A percentile compares a stretch with the other conserved stretches of the same genome.
Evolutionary conservation across 37 sponge, comb jelly and placozoan genomes (phyloP).

Genomic region (Cliona cf. orientalis): DNA sequence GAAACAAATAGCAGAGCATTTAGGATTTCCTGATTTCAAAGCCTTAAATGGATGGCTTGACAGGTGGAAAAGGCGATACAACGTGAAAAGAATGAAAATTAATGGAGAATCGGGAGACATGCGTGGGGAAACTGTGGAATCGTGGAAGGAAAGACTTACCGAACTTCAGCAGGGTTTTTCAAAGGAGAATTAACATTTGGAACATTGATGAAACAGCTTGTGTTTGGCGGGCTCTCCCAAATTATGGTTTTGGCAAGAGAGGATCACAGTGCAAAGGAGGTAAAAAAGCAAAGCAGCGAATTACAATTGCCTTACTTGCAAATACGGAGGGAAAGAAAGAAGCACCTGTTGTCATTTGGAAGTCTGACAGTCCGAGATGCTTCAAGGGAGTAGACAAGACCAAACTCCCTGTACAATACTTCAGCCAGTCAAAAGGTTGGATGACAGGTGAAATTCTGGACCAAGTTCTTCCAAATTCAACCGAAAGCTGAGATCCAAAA

Average conservation of each 20-base stretch:
- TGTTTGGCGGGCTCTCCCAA: constrained; percentile 53
- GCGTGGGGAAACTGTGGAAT: constrained; percentile 42
- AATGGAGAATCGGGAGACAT: constrained; percentile 63
- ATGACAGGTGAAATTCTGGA: constrained; percentile 35
- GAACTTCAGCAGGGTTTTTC: constrained; percentile 29
- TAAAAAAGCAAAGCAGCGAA: constrained; percentile 1
- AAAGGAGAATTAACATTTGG: constrained; percentile 38
- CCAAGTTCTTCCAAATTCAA: constrained; percentile 17
- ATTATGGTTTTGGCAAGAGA: constrained; percentile 37
- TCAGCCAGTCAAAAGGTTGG: constrained; percentile 45
- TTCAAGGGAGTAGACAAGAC: constrained; percentile 30
- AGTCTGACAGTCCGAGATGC: constrained; percentile 45
- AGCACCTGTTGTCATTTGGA: constrained; percentile 39
- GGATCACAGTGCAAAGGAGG: constrained; percentile 20
- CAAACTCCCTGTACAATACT: constrained; percentile 26
- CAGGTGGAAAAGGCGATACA: constrained; percentile 50
- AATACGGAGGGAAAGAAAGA: constrained; percentile 5
- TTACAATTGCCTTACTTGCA: constrained; percentile 10
- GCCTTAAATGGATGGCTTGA: constrained; percentile 81
- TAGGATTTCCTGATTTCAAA: constrained; percentile 59
- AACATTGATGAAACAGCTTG: constrained; percentile 40
- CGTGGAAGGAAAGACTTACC: constrained; percentile 61
- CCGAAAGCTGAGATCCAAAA: neutral
- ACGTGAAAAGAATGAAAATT: constrained; percentile 32
- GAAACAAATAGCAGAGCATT: constrained; percentile 48